Conservation (phyloP, 2,113 vertebrate genomes). For the Solea solea region DNA sequence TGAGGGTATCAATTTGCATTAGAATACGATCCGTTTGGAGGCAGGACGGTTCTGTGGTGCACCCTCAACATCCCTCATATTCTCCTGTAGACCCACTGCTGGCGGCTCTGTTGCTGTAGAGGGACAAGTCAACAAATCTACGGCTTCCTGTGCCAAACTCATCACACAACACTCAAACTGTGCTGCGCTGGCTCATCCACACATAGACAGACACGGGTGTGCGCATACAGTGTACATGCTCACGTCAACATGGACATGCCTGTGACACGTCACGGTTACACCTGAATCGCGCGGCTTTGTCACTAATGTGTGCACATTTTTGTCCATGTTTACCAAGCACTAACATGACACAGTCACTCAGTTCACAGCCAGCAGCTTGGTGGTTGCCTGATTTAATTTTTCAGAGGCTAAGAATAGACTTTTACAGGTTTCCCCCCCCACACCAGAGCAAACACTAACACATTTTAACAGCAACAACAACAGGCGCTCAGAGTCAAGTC, state of each 20-base stretch:
- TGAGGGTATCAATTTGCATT: background rate
- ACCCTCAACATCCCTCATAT: slow-evolving; percentile 1
- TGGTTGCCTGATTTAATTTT: slow-evolving; percentile 52
- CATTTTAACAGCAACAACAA: slow-evolving; percentile 58
- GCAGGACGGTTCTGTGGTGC: slow-evolving; percentile 11
- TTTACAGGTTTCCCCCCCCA: slow-evolving; percentile 45
- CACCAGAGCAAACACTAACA: slow-evolving; percentile 72
- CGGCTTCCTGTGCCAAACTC: slow-evolving; percentile 67
- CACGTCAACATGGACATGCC: slow-evolving; percentile 11
- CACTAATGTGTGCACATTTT: slow-evolving; percentile 41
- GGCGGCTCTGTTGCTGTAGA: slow-evolving; percentile 71
- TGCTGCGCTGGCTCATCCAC: slow-evolving; percentile 55
- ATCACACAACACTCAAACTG: slow-evolving; percentile 72
- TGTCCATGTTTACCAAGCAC: slow-evolving; percentile 42
- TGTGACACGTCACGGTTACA: slow-evolving; percentile 38
- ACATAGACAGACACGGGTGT: slow-evolving; percentile 33
- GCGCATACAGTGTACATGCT: slow-evolving; percentile 12
- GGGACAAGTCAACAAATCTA: slow-evolving; percentile 77
- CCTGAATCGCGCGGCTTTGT: slow-evolving; percentile 43
- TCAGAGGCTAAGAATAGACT: slow-evolving; percentile 68
- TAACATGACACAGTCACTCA: slow-evolving; percentile 58
- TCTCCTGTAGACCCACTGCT: slow-evolving; percentile 43
- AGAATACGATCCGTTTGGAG: slow-evolving; percentile 24
- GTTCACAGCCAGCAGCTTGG: slow-evolving; percentile 60
- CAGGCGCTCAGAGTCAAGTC: slow-evolving; percentile 44